These are phyloP conservation scores for Exocentrus adspersus DNA, from an alignment of 2,888 invertebrate genomes.

Conservation along the genomic window DNA sequence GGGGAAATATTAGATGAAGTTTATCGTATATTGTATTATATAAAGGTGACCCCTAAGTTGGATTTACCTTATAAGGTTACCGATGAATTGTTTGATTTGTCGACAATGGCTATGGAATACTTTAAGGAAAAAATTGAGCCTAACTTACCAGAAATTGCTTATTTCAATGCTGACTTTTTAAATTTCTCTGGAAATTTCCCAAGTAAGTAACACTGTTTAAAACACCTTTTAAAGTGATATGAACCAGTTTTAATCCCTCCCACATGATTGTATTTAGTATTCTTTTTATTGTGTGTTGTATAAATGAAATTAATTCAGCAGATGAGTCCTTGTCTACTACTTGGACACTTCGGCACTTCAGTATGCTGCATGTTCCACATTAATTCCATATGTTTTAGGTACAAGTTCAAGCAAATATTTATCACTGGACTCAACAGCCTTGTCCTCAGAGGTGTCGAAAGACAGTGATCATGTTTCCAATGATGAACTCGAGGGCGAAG, in stretches of 20 bases:
- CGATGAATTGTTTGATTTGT: slow-evolving; percentile 92
- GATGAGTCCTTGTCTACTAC: no score
- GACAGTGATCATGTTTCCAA: slow-evolving; percentile 64
- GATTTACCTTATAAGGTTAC: slow-evolving; percentile 92
- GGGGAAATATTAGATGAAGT: slow-evolving; percentile 95
- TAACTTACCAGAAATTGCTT: slow-evolving; percentile 86
- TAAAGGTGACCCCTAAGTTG: slow-evolving; percentile 80
- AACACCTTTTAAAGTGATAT: no score
- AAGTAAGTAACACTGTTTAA: slow-evolving; percentile 39
- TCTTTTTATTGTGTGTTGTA: no score
- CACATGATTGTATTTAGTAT: no score
- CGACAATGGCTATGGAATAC: slow-evolving; percentile 98
- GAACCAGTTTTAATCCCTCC: no score
- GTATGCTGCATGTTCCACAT: no score
- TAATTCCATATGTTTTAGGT: slow-evolving; percentile 14
- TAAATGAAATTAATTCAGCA: no score
- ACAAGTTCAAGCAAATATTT: slow-evolving; percentile 64
- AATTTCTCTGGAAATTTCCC: slow-evolving; percentile 76
- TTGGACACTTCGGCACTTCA: no score
- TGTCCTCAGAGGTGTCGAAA: slow-evolving; percentile 67
- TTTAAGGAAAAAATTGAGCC: slow-evolving; percentile 95
- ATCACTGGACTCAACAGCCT: slow-evolving; percentile 70
- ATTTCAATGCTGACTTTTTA: slow-evolving; percentile 86
- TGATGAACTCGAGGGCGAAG: slow-evolving; percentile 65
- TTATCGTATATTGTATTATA: slow-evolving; percentile 83